Evolutionary conservation across 2,888 invertebrate species (phyloP).

Genomic region (Chrysolina americana): DNA sequence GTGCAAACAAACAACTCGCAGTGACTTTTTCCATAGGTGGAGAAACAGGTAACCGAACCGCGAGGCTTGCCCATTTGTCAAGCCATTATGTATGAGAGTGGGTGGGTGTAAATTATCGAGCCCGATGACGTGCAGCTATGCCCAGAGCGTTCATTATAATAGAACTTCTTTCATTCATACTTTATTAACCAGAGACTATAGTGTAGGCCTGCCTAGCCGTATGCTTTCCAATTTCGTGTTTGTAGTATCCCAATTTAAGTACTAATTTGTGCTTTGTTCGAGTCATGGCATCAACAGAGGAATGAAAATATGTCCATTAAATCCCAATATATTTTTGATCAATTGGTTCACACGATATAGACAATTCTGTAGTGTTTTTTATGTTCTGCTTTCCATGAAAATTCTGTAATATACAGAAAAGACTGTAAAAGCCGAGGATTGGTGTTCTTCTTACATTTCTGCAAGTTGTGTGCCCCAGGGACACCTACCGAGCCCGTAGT

Average conservation of each 20-base stretch:
- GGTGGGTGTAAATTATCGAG: conserved; percentile 52
- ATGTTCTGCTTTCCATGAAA: no score
- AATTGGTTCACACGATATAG: no score
- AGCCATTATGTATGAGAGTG: conserved; percentile 45
- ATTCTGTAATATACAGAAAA: no score
- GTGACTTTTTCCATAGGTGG: neutral
- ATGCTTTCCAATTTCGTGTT: neutral
- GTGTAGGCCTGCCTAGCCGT: conserved; percentile 2
- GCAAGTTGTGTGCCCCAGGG: no score
- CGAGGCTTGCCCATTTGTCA: conserved; percentile 46
- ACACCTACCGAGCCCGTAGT: no score
- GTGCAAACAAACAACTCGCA: conserved; percentile 8
- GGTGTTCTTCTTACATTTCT: no score
- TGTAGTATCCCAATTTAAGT: neutral
- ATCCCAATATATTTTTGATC: no score
- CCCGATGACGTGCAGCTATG: conserved; percentile 46
- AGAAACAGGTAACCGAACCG: conserved; percentile 11
- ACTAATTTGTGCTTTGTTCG: neutral
- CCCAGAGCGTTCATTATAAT: conserved; percentile 36
- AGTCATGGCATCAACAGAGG: neutral
- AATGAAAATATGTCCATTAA: no score
- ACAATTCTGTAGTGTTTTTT: no score
- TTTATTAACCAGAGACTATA: neutral
- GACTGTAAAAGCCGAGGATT: no score
- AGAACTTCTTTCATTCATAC: conserved; percentile 24